phyloP scores from a whole-genome alignment of 1,140 invertebrate genomes.

The Chelonus insularis region DNA sequence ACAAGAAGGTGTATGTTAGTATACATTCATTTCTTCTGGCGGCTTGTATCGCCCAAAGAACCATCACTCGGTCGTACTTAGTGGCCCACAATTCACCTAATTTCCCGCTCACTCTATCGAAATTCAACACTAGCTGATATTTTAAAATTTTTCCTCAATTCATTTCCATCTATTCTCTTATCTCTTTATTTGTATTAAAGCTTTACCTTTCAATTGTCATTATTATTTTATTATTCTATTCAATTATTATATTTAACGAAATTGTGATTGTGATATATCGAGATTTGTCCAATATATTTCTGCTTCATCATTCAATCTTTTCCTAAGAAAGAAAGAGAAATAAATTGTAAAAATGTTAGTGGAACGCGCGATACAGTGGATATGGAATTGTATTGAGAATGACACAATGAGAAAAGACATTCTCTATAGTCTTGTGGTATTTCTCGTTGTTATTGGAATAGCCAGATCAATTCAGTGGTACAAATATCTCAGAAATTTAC shows the following conservation, averaged over 20 bases:
- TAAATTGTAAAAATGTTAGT: conserved; percentile 41
- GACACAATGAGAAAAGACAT: conserved; percentile 34
- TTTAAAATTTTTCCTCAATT: too few species aligned
- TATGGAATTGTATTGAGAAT: conserved; percentile 34
- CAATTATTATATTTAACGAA: too few species aligned
- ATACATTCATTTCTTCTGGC: conserved; percentile 55
- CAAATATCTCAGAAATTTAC: conserved; percentile 64
- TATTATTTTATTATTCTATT: too few species aligned
- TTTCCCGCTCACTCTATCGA: too few species aligned
- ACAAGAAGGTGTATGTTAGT: conserved; percentile 59
- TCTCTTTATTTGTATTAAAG: too few species aligned
- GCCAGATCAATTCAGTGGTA: conserved; percentile 61
- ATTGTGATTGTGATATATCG: too few species aligned
- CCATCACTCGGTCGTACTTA: conserved; percentile 31
- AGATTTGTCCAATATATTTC: too few species aligned
- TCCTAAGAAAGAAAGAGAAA: neutral
- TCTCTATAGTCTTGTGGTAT: conserved; percentile 54
- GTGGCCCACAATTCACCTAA: too few species aligned
- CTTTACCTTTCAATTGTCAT: too few species aligned
- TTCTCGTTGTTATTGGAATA: conserved; percentile 60
- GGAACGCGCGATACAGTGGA: conserved; percentile 39
- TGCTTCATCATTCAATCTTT: too few species aligned
- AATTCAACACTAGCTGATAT: too few species aligned
- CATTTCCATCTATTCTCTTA: too few species aligned
- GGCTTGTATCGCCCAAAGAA: conserved; percentile 41